Evolutionary conservation across 2,797 vertebrate genomes (phyloP).

Genomic region (Apodemus agrarius): DNA sequence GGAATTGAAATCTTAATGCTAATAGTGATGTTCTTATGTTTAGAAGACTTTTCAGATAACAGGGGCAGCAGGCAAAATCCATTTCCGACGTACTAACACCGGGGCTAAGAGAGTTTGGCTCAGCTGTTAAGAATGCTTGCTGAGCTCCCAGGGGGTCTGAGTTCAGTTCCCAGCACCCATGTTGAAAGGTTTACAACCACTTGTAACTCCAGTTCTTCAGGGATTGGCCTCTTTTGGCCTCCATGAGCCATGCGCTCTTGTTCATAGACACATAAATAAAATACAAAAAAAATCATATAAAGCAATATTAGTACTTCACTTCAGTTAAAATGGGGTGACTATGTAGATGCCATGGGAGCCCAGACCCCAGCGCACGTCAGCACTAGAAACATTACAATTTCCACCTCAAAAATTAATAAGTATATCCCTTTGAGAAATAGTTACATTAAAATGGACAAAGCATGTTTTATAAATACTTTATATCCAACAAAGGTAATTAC

Average conservation of each 20-base stretch:
- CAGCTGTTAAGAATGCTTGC: neutral
- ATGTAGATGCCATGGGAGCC: conserved; percentile 1
- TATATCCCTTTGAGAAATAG: conserved; percentile 28
- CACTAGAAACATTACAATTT: neutral
- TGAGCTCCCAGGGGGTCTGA: neutral
- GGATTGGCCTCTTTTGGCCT: neutral
- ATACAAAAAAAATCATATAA: neutral
- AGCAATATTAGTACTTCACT: conserved; percentile 45
- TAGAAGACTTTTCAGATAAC: neutral
- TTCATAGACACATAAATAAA: neutral
- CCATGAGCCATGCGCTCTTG: neutral
- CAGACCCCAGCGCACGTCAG: neutral
- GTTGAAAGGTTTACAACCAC: neutral
- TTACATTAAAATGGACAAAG: conserved; percentile 34
- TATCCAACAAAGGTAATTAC: conserved; percentile 13
- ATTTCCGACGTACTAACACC: conserved; percentile 38
- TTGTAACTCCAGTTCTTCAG: neutral
- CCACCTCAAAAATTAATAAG: neutral
- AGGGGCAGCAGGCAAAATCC: neutral
- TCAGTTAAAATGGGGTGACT: neutral
- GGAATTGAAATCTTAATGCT: neutral
- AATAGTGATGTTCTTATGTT: conserved; percentile 8
- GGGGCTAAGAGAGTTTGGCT: neutral
- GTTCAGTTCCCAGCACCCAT: neutral
- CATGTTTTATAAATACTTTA: conserved; percentile 40